Conservation (phyloP, 2,113 vertebrate species). For the Heterotilapia buettikoferi region DNA sequence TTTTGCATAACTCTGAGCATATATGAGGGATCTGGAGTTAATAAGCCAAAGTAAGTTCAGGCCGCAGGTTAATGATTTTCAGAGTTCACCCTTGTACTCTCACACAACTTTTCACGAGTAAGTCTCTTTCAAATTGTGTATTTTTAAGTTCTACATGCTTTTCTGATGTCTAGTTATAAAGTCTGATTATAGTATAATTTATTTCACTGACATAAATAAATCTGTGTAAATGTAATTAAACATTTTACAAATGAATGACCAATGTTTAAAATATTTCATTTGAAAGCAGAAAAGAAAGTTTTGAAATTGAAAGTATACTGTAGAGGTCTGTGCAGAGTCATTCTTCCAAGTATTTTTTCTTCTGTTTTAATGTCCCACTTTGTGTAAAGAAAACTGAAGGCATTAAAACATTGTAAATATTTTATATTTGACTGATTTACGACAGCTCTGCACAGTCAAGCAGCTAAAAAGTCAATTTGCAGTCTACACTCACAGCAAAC, state of each 20-base stretch:
- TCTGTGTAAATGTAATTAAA: fast-evolving
- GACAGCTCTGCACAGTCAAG: fast-evolving
- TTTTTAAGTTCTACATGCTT: fast-evolving
- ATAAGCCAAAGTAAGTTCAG: background rate
- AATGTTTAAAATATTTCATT: fast-evolving
- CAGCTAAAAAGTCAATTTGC: fast-evolving
- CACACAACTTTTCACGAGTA: fast-evolving
- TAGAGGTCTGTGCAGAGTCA: fast-evolving
- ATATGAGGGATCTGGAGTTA: fast-evolving
- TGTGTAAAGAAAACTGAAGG: fast-evolving
- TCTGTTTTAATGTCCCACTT: fast-evolving
- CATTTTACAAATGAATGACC: fast-evolving
- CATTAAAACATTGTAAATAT: fast-evolving
- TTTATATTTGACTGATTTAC: fast-evolving
- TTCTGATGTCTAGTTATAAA: fast-evolving
- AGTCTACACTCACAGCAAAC: fast-evolving
- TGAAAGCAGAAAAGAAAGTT: background rate
- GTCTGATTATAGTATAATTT: background rate
- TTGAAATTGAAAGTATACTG: background rate
- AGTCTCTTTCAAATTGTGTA: background rate
- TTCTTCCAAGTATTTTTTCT: background rate
- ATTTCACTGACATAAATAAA: background rate
- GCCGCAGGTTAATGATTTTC: background rate
- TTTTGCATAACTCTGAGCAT: fast-evolving
- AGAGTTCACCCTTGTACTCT: fast-evolving